Base-by-base conservation (phyloP, 2,797 vertebrate genomes). In the Cercopithecus mitis region DNA sequence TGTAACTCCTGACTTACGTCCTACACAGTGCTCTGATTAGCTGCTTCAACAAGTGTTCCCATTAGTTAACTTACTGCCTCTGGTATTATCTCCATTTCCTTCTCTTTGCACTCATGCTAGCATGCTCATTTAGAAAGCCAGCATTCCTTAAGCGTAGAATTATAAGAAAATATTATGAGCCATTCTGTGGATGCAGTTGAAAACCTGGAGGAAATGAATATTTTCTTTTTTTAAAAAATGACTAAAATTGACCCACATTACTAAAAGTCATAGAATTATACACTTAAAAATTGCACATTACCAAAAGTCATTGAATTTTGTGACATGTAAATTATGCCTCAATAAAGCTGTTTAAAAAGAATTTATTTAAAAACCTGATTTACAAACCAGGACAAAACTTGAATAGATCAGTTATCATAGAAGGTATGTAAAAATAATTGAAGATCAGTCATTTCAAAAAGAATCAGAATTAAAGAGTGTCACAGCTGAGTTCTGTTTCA, bases 251-350 rank as follows among this genome's bases (percentile, higher is more conserved):
- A 80, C 55, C 17, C 93, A 41, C 17, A 50, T 83, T 90, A 84
- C 75, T 72, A 55, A 93, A 75, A 58, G 30, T 52, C 52, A 86
- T 43, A 70, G 70, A 84, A 61, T 43, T 80, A 13, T 33, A 87
- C 0, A 8, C 41, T 95, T 61, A 67, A 93, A 79, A 94, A 87
- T 25, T 30, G 7, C 8, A 87, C 36, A 30, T 45, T 61, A 55
- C 11, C 45, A 82, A 95, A 95, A 88, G 39, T 55, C 67, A 93
- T 7, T 91, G 80, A 86, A 73, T 96, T 88, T 93, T 85, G 25
- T 82, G 41, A 55, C 6, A 19, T 39, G 9, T 20, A 96, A 96
- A 81, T 97, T 88, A 91, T 58, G 58, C 58, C 61, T 73, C n/a
- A 36, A 88, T 47, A 90, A 90, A 92, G n/a, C n/a, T 85, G 27